Conservation (phyloP, 1,140 invertebrate genomes). For the Bilobella aurantiaca region DNA sequence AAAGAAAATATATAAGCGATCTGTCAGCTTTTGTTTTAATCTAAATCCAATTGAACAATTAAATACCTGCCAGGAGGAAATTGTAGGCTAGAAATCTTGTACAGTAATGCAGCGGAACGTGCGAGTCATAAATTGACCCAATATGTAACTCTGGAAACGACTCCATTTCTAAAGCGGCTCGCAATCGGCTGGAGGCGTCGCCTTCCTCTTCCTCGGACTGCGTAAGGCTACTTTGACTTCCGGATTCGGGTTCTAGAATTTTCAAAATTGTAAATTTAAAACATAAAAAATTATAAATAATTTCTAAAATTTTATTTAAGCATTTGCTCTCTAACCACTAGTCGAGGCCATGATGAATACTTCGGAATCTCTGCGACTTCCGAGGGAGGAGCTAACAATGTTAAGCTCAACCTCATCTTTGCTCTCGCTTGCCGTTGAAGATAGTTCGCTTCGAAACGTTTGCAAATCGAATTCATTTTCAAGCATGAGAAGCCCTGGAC, state of each 20-base stretch:
- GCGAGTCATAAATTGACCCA: constrained; percentile 53
- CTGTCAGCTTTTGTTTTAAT: not conserved
- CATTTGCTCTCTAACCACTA: constrained; percentile 6
- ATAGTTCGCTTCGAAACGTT: constrained; percentile 16
- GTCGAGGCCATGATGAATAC: constrained; percentile 13
- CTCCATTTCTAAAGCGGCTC: constrained; percentile 41
- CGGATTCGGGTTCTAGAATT: constrained; percentile 15
- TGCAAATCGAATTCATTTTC: constrained; percentile 39
- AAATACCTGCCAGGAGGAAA: constrained; percentile 60
- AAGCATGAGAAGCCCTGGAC: no score
- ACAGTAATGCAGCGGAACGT: constrained; percentile 61
- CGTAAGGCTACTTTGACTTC: constrained; percentile 37
- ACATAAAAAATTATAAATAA: not conserved
- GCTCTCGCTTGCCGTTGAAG: constrained; percentile 17
- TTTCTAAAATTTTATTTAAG: not conserved
- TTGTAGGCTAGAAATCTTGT: constrained; percentile 59
- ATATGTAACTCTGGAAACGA: constrained; percentile 42
- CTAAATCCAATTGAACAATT: not conserved
- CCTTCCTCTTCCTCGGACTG: constrained; percentile 21
- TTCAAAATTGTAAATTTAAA: no score
- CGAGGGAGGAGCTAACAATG: constrained; percentile 10
- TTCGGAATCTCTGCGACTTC: constrained; percentile 25
- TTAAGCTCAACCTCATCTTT: constrained; percentile 25
- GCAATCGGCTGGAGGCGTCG: constrained; percentile 32
- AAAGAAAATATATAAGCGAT: no score